Percentiles rank a stretch among this genome's conserved stretches.
Evolutionary conservation across 1,140 invertebrate genomes (phyloP).

Genomic region (Drosophila miranda): DNA sequence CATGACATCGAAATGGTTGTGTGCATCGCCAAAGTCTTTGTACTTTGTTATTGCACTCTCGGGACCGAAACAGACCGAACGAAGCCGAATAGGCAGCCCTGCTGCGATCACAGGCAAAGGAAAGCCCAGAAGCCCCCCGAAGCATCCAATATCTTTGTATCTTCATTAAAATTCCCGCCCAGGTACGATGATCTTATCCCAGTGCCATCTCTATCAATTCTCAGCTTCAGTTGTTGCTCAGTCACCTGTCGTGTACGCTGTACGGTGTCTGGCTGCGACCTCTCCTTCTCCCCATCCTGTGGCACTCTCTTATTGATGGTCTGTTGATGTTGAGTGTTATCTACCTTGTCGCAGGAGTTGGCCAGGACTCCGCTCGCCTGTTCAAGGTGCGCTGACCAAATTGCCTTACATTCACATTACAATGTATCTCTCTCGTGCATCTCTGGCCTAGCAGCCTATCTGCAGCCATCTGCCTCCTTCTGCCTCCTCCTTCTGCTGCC

Average conservation of each 20-base stretch:
- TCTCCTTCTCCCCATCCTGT: neutral
- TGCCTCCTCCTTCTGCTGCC: slow-evolving; percentile 7
- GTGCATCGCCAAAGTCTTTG: too few relatives aligned
- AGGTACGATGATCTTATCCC: neutral
- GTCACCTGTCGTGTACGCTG: slow-evolving; percentile 7
- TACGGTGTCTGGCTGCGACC: neutral
- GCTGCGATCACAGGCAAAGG: too few relatives aligned
- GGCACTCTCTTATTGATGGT: slow-evolving; percentile 64
- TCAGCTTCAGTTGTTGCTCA: slow-evolving; percentile 27
- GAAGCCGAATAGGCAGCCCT: too few relatives aligned
- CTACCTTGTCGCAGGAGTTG: slow-evolving; percentile 65
- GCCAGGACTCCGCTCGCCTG: slow-evolving; percentile 8
- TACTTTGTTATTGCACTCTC: too few relatives aligned
- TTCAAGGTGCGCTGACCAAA: slow-evolving; percentile 45
- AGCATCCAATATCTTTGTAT: too few relatives aligned
- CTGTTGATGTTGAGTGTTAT: slow-evolving; percentile 77
- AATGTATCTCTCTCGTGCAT: slow-evolving; percentile 26
- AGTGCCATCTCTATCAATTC: slow-evolving; percentile 16
- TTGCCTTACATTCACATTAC: slow-evolving; percentile 72
- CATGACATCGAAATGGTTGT: too few relatives aligned
- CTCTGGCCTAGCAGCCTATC: too few relatives aligned
- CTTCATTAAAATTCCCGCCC: too few relatives aligned
- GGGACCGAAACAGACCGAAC: too few relatives aligned
- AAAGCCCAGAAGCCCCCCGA: too few relatives aligned
- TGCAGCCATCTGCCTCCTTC: slow-evolving; percentile 1